These are phyloP conservation scores for Muraenolepis orangiensis DNA, from an alignment of 2,797 vertebrate species.

Conservation along the genomic window DNA sequence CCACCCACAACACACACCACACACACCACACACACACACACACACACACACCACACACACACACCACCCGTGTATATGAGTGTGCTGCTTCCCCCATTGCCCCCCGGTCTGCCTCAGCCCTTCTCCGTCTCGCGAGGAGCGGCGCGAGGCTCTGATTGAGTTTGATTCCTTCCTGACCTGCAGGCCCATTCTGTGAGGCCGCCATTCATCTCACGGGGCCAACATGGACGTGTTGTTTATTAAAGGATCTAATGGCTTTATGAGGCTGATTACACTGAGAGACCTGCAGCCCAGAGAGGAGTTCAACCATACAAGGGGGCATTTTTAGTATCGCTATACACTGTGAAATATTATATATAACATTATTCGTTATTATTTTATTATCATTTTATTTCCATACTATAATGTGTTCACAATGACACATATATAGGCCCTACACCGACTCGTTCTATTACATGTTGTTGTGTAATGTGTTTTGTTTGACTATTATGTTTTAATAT, in stretches of 20 bases:
- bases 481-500: no score
- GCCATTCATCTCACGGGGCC: conserved; percentile 87
- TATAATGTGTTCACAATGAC: background rate
- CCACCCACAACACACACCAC: no score
- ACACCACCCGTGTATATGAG: no score
- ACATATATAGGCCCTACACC: no score
- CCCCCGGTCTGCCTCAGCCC: conserved; percentile 74
- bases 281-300: background rate
- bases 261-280: conserved; percentile 69
- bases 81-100: conserved; percentile 78
- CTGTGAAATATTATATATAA: background rate
- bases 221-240: conserved; percentile 96
- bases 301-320: background rate
- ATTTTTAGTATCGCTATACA: background rate
- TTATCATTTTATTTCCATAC: background rate
- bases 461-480: no score
- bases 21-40: no score
- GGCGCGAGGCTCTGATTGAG: conserved; percentile 83
- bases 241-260: conserved; percentile 81
- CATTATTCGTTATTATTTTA: no score
- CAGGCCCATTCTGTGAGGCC: conserved; percentile 72
- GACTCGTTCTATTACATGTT: no score
- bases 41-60: no score
- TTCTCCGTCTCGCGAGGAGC: conserved; percentile 84
- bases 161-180: conserved; percentile 88